Evolutionary conservation across 2,797 vertebrate species (phyloP).

Genomic region (Phataginus tricuspis): DNA sequence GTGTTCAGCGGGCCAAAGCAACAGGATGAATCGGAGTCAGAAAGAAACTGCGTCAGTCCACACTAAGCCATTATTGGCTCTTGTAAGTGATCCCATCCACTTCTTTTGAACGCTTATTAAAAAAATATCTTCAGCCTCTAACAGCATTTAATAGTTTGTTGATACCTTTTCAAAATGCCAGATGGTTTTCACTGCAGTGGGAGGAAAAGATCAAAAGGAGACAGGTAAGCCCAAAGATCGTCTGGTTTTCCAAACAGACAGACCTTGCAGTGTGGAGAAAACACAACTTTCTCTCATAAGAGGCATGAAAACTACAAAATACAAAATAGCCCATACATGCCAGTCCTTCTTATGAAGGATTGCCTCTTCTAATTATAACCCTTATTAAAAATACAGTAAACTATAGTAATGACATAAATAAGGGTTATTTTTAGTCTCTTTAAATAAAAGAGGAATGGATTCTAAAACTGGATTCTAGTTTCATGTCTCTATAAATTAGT

Average conservation of each 20-base stretch:
- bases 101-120: slow-evolving; percentile 28
- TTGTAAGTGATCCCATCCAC: not conserved
- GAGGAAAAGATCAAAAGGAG: slow-evolving; percentile 16
- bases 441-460: not conserved
- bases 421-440: not conserved
- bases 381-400: not conserved
- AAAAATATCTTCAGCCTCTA: slow-evolving; percentile 7
- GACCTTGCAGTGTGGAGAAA: not conserved
- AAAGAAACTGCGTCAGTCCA: not conserved
- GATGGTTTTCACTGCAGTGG: slow-evolving; percentile 9
- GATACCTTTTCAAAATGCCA: slow-evolving; percentile 22
- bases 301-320: not conserved
- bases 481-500: not conserved
- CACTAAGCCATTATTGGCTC: not conserved
- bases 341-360: not conserved
- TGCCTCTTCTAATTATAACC: not conserved
- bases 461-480: not conserved
- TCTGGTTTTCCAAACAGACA: slow-evolving; percentile 18
- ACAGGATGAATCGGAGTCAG: not conserved
- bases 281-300: not conserved
- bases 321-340: not conserved
- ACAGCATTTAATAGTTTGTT: not conserved
- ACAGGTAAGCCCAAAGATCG: not conserved
- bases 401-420: not conserved
- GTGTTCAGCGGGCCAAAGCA: not conserved